Evolutionary conservation across 2,797 vertebrate genomes (phyloP), one percentile per base, ranked within the genome.

Genomic region (Catostomus latipinnis): DNA sequence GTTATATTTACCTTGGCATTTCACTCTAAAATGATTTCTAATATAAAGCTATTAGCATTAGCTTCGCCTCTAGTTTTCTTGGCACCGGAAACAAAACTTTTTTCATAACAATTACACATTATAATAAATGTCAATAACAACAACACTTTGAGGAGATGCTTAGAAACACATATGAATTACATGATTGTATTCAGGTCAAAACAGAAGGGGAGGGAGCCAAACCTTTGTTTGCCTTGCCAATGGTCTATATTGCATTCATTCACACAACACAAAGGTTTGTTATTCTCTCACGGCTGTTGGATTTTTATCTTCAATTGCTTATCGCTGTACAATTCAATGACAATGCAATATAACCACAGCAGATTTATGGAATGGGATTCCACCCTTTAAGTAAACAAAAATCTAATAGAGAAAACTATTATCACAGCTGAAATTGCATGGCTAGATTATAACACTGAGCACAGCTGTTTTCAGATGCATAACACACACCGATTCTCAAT

Each of bases 131-230:
- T 80, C 74, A 74, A 76, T 69, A 76, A 54, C 58, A 78, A 77
- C 66, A 57, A 56, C 76, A 34, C 61, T 50, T 61, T 60, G 66
- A 73, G 8, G 45, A 56, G 43, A 43, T 66, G 69, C 82, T 82
- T 70, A 80, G 16, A 67, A 81, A 68, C 56, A 48, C 5, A 4
- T 71, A 13, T 61, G 66, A 78, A 75, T 81, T 69, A 71, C 22
- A 60, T 4, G 49, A 81, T 52, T 53, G 71, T 66, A 82, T 84
- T 82, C 77, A 76, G 83, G 83, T 84, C 83, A 84, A 74, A 84
- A 57, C 82, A 1, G 43, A 16, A 57, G 54, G 53, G 65, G 65
- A 13, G 9, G 65, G 66, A 61, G 65, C 54, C 6, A 46, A 71
- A 66, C 71, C 65, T 75, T 71, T 78, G 68, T 81, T 81, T 81